Conservation (phyloP, 1,140 invertebrate species). For the Bombus fervidus region DNA sequence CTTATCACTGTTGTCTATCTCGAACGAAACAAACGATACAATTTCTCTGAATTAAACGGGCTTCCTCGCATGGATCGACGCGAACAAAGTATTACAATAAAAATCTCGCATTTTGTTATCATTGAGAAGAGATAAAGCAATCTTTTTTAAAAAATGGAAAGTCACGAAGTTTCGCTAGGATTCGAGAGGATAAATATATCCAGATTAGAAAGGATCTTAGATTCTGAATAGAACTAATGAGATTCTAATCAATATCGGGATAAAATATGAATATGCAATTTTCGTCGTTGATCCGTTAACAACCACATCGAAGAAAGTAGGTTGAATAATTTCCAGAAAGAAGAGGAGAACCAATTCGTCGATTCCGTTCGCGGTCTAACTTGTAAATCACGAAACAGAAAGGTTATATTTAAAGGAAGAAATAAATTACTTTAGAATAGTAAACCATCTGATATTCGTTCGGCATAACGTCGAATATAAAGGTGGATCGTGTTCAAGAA, state of each 20-base stretch:
- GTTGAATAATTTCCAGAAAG: slow-evolving; percentile 10
- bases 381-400: not conserved
- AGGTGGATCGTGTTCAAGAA: not conserved
- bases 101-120: not conserved
- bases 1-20: not conserved
- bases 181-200: not conserved
- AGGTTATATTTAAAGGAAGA: not conserved
- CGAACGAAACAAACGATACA: not conserved
- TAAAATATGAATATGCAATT: slow-evolving; percentile 27
- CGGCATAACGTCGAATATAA: not conserved
- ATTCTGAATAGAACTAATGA: not conserved
- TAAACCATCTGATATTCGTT: not conserved
- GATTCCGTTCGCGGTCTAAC: not conserved
- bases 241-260: not conserved
- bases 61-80: too few species aligned
- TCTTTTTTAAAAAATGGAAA: not conserved
- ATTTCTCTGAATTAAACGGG: not conserved
- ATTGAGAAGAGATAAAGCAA: not conserved
- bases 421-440: not conserved
- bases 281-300: not conserved
- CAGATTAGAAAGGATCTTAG: not conserved
- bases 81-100: too few species aligned
- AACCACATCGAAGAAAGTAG: not conserved
- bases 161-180: not conserved
- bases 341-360: too few species aligned